Conservation (phyloP, 1,140 invertebrate genomes). For the Ostrea edulis region DNA sequence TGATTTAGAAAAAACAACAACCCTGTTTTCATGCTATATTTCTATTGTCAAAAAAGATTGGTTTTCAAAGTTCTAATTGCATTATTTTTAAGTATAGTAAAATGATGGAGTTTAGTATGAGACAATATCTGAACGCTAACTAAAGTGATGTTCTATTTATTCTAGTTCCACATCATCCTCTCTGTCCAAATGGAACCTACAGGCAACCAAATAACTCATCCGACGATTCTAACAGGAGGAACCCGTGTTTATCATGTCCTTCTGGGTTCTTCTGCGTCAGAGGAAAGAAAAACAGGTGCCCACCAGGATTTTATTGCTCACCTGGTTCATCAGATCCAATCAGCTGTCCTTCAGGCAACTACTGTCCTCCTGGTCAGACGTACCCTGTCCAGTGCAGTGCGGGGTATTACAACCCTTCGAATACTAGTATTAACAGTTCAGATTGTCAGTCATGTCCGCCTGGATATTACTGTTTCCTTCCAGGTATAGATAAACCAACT, state of each 20-base stretch:
- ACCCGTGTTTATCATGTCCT: not conserved
- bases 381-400: not conserved
- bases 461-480: not conserved
- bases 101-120: too few relatives aligned
- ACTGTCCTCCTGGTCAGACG: not conserved
- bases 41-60: too few relatives aligned
- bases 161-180: not conserved
- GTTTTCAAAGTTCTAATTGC: too few relatives aligned
- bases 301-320: not conserved
- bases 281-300: not conserved
- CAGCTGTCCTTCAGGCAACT: not conserved
- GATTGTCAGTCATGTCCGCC: not conserved
- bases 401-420: not conserved
- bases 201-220: not conserved
- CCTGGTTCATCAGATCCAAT: not conserved
- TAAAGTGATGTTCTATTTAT: too few relatives aligned
- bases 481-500: not conserved
- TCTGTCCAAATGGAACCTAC: slow-evolving; percentile 2
- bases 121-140: too few relatives aligned
- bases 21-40: too few relatives aligned
- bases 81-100: too few relatives aligned
- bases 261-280: not conserved
- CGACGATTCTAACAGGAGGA: not conserved
- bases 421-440: not conserved
- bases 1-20: too few relatives aligned